Evolutionary conservation across 2,888 invertebrate species (phyloP), one percentile per base, ranked within the genome.

Genomic region (Teleogryllus oceanicus): DNA sequence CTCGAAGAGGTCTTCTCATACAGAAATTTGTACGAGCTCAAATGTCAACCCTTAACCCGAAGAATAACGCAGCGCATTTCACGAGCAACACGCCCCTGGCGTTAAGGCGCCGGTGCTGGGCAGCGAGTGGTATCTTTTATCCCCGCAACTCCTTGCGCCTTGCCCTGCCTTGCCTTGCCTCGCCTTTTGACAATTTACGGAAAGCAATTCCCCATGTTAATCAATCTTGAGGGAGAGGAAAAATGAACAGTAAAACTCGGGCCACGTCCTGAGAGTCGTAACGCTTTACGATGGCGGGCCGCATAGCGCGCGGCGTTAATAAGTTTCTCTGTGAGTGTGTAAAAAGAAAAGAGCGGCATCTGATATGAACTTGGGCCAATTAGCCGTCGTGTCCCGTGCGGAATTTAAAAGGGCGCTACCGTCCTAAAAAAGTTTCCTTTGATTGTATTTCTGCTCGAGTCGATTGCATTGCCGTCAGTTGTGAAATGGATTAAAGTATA

Each of bases 401-500:
- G 62, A 62, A 62, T 62, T 62, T 62, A 62, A 62, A 62, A 62
- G 62, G 62, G n/a, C 62, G 16, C 62, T n/a, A 62, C 62, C 62
- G 62, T n/a, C 62, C 62, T 62, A 62, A 62, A 62, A 62, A 62
- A 62, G 16, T 62, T 62, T 62, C n/a, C 62, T 62, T 62, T 62
- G 62, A 62, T 62, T 62, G 62, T 62, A 62, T 62, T 62, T 62
- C 62, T 62, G 75, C 21, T 75, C 21, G 75, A 75, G 75, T 75
- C 75, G 75, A 75, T 75, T 75, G 75, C 75, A 20, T 75, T 50
- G 78, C 76, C 81, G 81, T 75, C 81, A 81, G 78, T 78, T 75
- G 78, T 79, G 79, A 78, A 81, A 81, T 79, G 81, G 79, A 81
- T 81, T 81, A 81, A 79, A 51, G 76, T 24, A 24, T 75, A 75